Base-by-base conservation (phyloP, 2,888 invertebrate genomes). In the Ischnus inquisitorius region DNA sequence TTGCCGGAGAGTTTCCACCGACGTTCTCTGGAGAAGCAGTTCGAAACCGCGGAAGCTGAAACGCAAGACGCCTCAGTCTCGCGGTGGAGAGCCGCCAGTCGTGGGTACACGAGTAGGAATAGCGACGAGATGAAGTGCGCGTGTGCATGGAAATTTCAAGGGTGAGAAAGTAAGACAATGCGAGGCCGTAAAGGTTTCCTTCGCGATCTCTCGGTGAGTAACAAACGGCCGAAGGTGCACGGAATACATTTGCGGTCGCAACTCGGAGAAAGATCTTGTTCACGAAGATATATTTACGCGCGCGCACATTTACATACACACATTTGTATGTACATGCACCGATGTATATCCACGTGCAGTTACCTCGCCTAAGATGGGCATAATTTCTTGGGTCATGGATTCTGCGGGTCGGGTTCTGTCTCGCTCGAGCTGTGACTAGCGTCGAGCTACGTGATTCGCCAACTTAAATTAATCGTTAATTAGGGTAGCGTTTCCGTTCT, bases 391-490 rank as follows among this genome's bases (percentile, higher is more conserved):
- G 41, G 65, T 19, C 43, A 16, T 16, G 60, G 34, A 60, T 22
- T 54, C 43, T 4, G 22, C 57, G 22, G 6, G 14, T 65, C 65
- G n/a, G 12, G 19, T 67, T 43, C 39, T 25, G 12, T 43, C 43
- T 48, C 25, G 22, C n/a, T 67, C 25, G 6, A 19, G 12, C 67
- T 48, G 16, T 4, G 41, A 34, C 3, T 41, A 25, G 19, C 68
- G 54, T 41, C 48, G 22, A 48, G 54, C 67, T 51, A 39, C 48
- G 64, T 43, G 62, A 68, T 77, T 54, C 51, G 28, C 43, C 25
- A 28, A 77, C 41, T 65, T 67, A 57, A 77, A 77, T 77, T 57
- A 68, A 77, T 67, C 25, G 39, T 77, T 68, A 68, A 77, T 77
- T 68, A 57, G 67, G 19, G 54, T 65, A n/a, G 43, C 51, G n/a